Evolutionary conservation across 2,797 vertebrate genomes (phyloP).

Genomic region (Calcarius lapponicus): DNA sequence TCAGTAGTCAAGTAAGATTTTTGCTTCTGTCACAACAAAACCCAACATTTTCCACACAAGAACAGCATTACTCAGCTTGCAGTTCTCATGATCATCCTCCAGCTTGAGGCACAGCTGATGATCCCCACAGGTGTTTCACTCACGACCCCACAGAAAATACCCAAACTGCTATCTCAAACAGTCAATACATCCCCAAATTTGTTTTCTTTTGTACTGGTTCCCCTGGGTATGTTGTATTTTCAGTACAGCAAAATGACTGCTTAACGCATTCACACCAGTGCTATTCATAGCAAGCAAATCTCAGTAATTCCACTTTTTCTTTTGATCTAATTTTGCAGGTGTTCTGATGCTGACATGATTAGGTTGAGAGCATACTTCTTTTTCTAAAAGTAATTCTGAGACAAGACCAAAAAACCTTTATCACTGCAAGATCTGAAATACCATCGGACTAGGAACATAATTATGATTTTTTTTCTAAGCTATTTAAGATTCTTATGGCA

Average conservation of each 20-base stretch:
- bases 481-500: slow-evolving; percentile 26
- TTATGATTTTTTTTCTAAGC: background rate
- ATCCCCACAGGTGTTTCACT: background rate
- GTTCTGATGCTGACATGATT: slow-evolving; percentile 44
- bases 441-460: background rate
- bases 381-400: slow-evolving; percentile 40
- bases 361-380: slow-evolving; percentile 16
- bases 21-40: background rate
- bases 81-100: background rate
- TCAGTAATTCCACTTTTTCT: slow-evolving; percentile 37
- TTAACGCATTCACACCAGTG: slow-evolving; percentile 5
- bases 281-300: slow-evolving; percentile 53
- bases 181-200: background rate
- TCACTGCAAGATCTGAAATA: slow-evolving; percentile 28
- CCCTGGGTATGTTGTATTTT: background rate
- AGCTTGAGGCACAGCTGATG: background rate
- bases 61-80: background rate
- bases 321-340: slow-evolving; percentile 70
- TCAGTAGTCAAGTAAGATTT: background rate
- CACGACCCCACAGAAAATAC: background rate
- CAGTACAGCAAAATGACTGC: background rate
- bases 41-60: background rate
- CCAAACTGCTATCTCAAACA: background rate
- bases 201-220: background rate
- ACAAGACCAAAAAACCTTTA: slow-evolving; percentile 27